Evolutionary conservation across 2,797 vertebrate species (phyloP), one percentile per base, ranked within the genome.

Genomic region (Amazona ochrocephala): DNA sequence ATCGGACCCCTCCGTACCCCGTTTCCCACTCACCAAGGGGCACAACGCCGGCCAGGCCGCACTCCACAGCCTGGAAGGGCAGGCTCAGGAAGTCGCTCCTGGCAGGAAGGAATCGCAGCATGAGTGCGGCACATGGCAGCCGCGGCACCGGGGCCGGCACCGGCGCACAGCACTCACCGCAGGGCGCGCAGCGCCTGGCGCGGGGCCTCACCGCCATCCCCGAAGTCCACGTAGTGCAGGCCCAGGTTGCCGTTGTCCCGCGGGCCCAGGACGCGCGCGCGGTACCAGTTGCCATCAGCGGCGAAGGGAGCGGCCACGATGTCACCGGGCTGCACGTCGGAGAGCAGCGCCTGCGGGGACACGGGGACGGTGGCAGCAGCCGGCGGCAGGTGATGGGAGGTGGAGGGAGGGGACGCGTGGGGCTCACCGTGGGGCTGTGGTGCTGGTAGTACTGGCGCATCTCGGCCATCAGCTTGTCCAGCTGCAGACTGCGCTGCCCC

Each of bases 51-150:
- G 99, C 98, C 81, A 99, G 98, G 95, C 98, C 98, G 94, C 99
- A 99, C 92, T 99, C 99, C 39, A 99, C 98, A 64, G 99, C 99
- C 97, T 99, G 99, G 96, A 99, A 99, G 5, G 99, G 99, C 68
- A 99, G 98, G 94, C 99, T 99, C 75, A 99, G 98, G 97, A 99
- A 99, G 96, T 99, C 99, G 17, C 98, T 99, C 98, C 99, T 99
- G 97, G 29, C 22, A 21, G 34, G 62, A 56, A 21, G 21, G 54
- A 23, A 56, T 22, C 9, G 3, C 54, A 15, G 21, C 9, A 1
- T 56, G 21, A 34, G 20, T 13, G 9, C 9, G 4, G 32, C 54
- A 56, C 32, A 3, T 3, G 32, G 32, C 32, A n/a, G 9, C 32
- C 3, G 9, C 20, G 2, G 54, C 32, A 21, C 53, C 53, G 5